Evolutionary conservation across 2,113 vertebrate genomes (phyloP).

Genomic region (Equus przewalskii): DNA sequence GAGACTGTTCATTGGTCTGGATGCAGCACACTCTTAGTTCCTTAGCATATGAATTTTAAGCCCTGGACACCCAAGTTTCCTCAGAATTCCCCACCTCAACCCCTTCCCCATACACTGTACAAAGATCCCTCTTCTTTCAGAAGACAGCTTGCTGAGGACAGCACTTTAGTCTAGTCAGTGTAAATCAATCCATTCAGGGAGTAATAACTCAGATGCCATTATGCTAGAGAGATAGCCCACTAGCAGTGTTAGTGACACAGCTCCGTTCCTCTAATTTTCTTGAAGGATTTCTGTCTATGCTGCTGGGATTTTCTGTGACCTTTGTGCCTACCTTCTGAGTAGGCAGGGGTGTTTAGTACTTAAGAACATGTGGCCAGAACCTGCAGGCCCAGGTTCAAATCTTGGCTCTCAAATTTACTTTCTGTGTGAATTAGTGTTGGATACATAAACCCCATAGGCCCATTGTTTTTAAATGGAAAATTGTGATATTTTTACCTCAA

Average conservation of each 20-base stretch:
- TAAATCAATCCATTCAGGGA: background rate
- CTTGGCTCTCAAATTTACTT: background rate
- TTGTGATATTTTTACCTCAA: background rate
- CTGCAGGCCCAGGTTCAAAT: background rate
- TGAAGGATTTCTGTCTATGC: background rate
- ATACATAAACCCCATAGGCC: background rate
- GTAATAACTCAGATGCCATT: background rate
- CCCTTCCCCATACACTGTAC: background rate
- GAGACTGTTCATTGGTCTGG: no score
- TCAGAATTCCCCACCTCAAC: background rate
- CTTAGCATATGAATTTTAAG: background rate
- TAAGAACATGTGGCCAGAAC: background rate
- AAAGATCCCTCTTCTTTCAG: background rate
- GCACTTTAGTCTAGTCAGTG: background rate
- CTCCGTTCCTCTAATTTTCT: background rate
- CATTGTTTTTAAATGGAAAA: background rate
- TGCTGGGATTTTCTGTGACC: background rate
- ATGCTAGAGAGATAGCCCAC: background rate
- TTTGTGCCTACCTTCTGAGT: background rate
- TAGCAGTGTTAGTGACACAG: background rate
- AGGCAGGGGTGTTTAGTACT: background rate
- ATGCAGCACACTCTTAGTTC: background rate
- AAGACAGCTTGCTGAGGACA: background rate
- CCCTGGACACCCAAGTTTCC: background rate
- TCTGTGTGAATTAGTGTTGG: background rate